These are phyloP conservation scores for Pteria penguin DNA, from an alignment of 2,888 invertebrate genomes.

Conservation along the genomic window DNA sequence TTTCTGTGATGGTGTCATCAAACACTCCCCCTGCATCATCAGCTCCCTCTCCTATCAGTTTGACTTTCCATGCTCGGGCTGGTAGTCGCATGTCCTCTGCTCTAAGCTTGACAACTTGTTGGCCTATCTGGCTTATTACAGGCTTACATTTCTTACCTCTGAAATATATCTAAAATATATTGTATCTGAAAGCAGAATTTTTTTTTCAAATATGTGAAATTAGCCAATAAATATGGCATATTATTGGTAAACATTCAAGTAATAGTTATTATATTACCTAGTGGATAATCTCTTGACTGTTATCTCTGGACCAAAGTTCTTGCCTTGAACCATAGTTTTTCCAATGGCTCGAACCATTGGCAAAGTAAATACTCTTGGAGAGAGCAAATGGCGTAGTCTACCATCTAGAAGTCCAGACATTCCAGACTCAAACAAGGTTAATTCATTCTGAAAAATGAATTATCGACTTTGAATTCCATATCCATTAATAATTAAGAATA, in stretches of 20 bases:
- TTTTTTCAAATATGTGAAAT: neutral
- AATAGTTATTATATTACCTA: constrained; percentile 73
- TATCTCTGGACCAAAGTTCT: constrained; percentile 85
- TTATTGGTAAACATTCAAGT: neutral
- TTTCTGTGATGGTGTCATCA: constrained; percentile 86
- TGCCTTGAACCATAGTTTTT: constrained; percentile 86
- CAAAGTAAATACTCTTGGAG: constrained; percentile 84
- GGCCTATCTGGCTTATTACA: constrained; percentile 84
- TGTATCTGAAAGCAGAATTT: neutral
- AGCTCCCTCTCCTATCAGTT: constrained; percentile 85
- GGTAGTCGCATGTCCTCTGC: constrained; percentile 84
- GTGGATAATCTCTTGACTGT: constrained; percentile 84
- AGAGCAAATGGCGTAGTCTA: constrained; percentile 82
- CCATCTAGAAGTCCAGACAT: constrained; percentile 69
- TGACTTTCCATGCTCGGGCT: constrained; percentile 86
- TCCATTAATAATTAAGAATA: no score
- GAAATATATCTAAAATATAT: constrained; percentile 21
- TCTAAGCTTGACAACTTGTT: constrained; percentile 84
- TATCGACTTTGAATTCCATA: no score
- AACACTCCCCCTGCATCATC: constrained; percentile 87
- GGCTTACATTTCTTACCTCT: constrained; percentile 83
- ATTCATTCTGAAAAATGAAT: constrained; percentile 52
- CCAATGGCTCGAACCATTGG: constrained; percentile 85
- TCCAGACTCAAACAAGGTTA: constrained; percentile 61
- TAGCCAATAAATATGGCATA: neutral